These are phyloP conservation scores for Epinotia nisella DNA, from an alignment of 2,888 invertebrate genomes.

Conservation along the genomic window DNA sequence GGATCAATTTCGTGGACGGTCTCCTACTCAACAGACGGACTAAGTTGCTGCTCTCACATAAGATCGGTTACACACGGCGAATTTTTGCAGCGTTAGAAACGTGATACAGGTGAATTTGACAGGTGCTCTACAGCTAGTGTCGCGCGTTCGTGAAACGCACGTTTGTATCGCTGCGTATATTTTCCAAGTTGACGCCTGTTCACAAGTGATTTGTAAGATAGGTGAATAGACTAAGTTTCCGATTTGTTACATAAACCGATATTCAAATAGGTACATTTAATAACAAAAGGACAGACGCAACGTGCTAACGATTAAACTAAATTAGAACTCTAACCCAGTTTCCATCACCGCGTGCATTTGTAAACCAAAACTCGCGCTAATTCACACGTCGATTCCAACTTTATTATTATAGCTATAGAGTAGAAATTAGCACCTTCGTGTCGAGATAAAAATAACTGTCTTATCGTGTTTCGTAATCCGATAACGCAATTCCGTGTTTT, in stretches of 20 bases:
- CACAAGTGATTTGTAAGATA: not conserved
- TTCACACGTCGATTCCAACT: conserved; percentile 22
- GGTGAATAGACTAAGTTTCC: not conserved
- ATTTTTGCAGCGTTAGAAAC: too few species aligned
- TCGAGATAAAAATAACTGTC: conserved; percentile 32
- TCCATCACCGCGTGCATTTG: conserved; percentile 9
- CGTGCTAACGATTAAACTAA: conserved; percentile 9
- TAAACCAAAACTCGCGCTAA: conserved; percentile 1
- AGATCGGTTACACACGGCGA: too few species aligned
- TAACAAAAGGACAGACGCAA: not conserved
- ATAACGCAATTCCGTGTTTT: conserved; percentile 42
- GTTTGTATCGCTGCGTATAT: not conserved
- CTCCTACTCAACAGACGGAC: not conserved
- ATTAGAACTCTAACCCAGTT: conserved; percentile 38
- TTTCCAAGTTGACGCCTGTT: not conserved
- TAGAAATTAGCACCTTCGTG: conserved; percentile 16
- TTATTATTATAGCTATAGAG: conserved; percentile 15
- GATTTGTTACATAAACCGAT: not conserved
- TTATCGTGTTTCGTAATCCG: conserved; percentile 40
- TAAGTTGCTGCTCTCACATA: not conserved
- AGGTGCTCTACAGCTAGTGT: too few species aligned
- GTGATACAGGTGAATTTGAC: too few species aligned
- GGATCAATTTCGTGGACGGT: not conserved
- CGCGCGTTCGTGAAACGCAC: too few species aligned
- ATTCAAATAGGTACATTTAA: not conserved